phyloP scores from a whole-genome alignment of 1,140 invertebrate genomes.

The Calosoma granatense region DNA sequence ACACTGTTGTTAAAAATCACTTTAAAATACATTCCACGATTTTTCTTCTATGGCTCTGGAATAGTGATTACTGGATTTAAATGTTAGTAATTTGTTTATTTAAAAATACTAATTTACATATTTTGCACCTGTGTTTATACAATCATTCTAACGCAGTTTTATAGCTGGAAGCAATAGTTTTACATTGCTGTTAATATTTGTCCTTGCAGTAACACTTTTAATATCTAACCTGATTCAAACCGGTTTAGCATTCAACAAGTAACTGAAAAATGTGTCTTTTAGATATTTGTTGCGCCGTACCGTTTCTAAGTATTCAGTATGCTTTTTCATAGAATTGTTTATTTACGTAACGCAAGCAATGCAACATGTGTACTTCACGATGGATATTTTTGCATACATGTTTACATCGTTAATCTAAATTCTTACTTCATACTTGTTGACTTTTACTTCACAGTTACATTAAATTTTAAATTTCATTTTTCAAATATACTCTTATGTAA shows the following conservation, averaged over 20 bases:
- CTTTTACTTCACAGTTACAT: too few species aligned
- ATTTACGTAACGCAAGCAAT: neutral
- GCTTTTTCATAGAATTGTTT: neutral
- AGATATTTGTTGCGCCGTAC: neutral
- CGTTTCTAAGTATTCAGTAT: neutral
- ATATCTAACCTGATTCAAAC: neutral
- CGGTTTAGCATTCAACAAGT: neutral
- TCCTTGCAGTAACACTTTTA: neutral
- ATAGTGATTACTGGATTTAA: too few species aligned
- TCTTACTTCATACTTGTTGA: too few species aligned
- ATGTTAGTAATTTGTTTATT: too few species aligned
- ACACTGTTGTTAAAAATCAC: neutral
- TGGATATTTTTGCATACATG: neutral
- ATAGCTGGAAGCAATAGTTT: neutral
- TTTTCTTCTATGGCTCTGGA: too few species aligned
- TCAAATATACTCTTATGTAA: too few species aligned
- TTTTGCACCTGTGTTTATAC: too few species aligned
- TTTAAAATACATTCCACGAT: too few species aligned
- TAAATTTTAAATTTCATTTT: too few species aligned
- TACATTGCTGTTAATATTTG: slow-evolving; percentile 9
- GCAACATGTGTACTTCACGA: neutral
- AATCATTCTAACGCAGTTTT: too few species aligned
- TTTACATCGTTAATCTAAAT: neutral
- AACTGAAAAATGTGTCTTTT: neutral
- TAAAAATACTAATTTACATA: too few species aligned